Percentiles rank a stretch among this genome's conserved stretches.
These are phyloP conservation scores for Xiphorhynchus elegans DNA, from an alignment of 2,113 vertebrate species.

Conservation along the genomic window DNA sequence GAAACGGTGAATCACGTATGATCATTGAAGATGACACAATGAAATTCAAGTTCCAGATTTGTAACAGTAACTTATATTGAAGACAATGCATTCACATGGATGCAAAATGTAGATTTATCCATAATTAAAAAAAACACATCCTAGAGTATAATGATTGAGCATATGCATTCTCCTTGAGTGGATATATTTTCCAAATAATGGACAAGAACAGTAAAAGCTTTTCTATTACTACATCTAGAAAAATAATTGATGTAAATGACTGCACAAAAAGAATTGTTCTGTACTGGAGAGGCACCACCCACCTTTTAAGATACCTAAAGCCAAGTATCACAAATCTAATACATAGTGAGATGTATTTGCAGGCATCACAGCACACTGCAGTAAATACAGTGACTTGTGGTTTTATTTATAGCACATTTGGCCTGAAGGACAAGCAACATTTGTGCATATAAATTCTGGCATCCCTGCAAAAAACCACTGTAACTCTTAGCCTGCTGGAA, in stretches of 20 bases:
- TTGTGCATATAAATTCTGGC: constrained; percentile 19
- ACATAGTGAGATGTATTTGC: background rate
- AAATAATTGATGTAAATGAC: background rate
- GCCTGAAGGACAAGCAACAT: constrained; percentile 31
- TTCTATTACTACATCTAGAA: background rate
- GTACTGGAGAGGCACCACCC: background rate
- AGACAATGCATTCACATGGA: background rate
- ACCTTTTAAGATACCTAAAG: background rate
- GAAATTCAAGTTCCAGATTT: background rate
- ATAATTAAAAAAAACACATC: background rate
- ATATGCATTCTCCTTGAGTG: background rate
- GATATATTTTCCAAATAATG: background rate
- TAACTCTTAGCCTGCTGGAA: constrained; percentile 11
- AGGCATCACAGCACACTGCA: background rate
- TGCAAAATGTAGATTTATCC: background rate
- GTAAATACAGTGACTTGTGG: background rate
- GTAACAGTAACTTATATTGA: background rate
- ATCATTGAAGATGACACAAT: background rate
- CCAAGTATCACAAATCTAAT: background rate
- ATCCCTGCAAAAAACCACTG: background rate
- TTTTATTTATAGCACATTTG: constrained; percentile 39
- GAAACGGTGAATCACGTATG: background rate
- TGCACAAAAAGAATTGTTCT: background rate
- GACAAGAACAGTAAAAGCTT: background rate
- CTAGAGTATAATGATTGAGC: background rate